Base-by-base conservation (phyloP, 2,797 vertebrate species). In the Lagocephalus sceleratus region DNA sequence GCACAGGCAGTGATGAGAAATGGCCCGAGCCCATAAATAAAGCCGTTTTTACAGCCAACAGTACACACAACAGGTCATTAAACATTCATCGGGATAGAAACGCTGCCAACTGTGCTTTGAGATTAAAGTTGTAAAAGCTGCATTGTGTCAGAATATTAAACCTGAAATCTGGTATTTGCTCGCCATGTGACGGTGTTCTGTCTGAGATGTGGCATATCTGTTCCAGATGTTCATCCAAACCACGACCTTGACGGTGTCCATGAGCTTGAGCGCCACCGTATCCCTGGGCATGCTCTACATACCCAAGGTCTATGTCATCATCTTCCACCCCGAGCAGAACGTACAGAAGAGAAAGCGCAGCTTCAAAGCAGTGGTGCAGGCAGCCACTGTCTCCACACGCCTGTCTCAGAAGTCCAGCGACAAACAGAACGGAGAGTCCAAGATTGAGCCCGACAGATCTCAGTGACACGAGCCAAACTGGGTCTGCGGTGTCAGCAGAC, bases 211-310 rank as follows among this genome's bases (percentile, higher is more conserved):
- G 0, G 0, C 23, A 10, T 54, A 23, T 75, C 46, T 64, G 23
- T 35, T 63, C 26, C 85, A 96, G 94, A 92, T 96, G 85, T 94
- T 94, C 72, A 94, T 95, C 79, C 94, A 95, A 82, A 95, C 93
- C 16, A 93, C 92, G 47, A 96, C 94, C 0, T 83, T 95, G 83
- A 96, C 93, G 0, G 91, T 95, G 51, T 94, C 94, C 54, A 91
- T 95, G 91, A 95, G 94, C 58, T 82, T 96, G 69, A 94, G 94
- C 1, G 94, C 94, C 0, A 94, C 93, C 0, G 94, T 95, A 39
- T 94, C 94, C 21, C 87, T 96, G 5, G 93, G 94, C 49, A 94
- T 96, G 93, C 92, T 96, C 49, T 96, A 95, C 47, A 84, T 93
- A 47, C 94, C 94, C 71, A 96, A 96, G 66, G 91, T 94, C 60